Evolutionary conservation across 1,140 invertebrate genomes (phyloP), one percentile per base, ranked within the genome.

Genomic region (Vollenhovia emeryi): DNA sequence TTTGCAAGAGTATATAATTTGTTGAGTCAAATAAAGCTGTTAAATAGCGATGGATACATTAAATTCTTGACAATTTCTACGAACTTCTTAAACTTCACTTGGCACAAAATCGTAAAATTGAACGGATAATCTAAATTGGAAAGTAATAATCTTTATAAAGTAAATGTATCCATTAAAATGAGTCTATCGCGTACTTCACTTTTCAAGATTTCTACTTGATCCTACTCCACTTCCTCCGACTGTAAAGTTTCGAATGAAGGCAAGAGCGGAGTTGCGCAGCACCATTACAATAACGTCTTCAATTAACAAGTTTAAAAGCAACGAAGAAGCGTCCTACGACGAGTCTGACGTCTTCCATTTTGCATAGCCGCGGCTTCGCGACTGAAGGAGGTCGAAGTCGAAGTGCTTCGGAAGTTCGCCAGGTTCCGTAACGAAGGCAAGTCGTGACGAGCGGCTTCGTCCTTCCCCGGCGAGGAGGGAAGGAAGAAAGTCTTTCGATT

Each of bases 401-500:
- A 82, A 82, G 78, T 73, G 66, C 66, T 82, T 57, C 66, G 78
- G 66, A 73, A 82, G 78, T 82, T 82, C 78, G 50, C 57, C 78
- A 71, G 66, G 27, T 71, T 55, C 27, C 36, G 36, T 69, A 80
- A 71, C 64, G 66, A 82, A 71, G 66, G 36, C 24, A 30, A 79
- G 40, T 64, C 60, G 60, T 50, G 43, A 24, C 75, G 78, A n/a
- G 52, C 78, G n/a, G 66, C 5, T 55, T 59, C 78, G 52, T 45
- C 33, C 27, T 24, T 57, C 43, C 21, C 40, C 21, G 13, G 36
- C 33, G 60, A 59, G 13, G 11, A 13, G 7, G n/a, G 60, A 68
- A 52, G 59, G 68, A 27, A 74, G 57, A 50, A 9, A 83, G 80
- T 84, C 88, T 84, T 83, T 89, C 90, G 91, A 92, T 92, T 91